Conservation (phyloP, 2,888 invertebrate genomes). For the Tiliacea citrago region DNA sequence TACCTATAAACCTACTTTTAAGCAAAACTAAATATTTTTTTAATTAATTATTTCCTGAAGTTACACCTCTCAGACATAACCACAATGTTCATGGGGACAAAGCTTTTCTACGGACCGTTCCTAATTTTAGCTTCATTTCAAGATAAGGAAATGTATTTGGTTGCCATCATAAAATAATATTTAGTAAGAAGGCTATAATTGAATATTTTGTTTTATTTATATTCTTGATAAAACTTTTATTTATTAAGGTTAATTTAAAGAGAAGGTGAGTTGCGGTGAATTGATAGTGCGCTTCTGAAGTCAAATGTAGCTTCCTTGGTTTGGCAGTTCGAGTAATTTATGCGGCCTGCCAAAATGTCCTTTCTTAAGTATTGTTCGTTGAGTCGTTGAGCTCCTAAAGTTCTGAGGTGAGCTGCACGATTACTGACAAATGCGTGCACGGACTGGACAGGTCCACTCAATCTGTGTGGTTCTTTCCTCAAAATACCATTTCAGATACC, state of each 20-base stretch:
- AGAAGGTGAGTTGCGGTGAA: neutral
- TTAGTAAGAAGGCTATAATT: neutral
- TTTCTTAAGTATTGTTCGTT: too few relatives aligned
- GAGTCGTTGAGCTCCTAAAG: too few relatives aligned
- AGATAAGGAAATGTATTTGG: neutral
- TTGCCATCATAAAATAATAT: neutral
- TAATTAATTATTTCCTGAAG: neutral
- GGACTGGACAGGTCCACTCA: too few relatives aligned
- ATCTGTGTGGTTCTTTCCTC: too few relatives aligned
- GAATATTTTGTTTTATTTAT: neutral
- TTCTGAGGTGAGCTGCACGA: too few relatives aligned
- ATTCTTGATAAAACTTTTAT: neutral
- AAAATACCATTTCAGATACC: too few relatives aligned
- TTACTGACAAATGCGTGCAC: too few relatives aligned
- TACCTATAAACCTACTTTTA: neutral
- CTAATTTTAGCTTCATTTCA: neutral
- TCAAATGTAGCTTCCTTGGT: neutral
- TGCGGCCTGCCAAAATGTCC: too few relatives aligned
- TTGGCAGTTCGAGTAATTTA: too few relatives aligned
- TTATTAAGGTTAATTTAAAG: neutral
- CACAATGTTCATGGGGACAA: neutral
- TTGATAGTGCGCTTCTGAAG: too few relatives aligned
- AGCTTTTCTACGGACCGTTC: neutral
- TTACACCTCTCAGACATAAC: neutral
- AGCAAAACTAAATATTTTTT: too few relatives aligned